These are phyloP conservation scores for Sclerurus mexicanus DNA, from an alignment of 2,113 vertebrate species.

Conservation along the genomic window DNA sequence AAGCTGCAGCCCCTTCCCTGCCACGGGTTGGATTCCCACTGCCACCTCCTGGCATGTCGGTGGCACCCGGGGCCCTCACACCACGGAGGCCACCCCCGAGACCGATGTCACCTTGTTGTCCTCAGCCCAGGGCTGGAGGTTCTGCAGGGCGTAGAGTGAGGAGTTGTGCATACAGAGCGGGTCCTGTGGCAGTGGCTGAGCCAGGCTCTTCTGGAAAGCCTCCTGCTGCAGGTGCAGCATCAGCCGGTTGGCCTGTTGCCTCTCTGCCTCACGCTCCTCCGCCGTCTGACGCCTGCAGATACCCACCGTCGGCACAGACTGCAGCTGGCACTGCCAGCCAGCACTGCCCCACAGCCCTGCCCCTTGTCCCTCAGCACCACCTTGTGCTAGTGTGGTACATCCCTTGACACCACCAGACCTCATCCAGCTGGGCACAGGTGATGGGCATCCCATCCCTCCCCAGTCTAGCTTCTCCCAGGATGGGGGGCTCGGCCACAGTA, in stretches of 20 bases:
- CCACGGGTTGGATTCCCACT: not conserved
- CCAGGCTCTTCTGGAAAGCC: slow-evolving; percentile 92
- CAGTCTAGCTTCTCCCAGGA: too few species aligned
- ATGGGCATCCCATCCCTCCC: fast-evolving
- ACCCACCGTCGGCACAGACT: not conserved
- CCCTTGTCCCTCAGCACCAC: not conserved
- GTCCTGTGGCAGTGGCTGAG: slow-evolving; percentile 90
- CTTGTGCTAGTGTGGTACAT: not conserved
- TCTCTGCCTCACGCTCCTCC: slow-evolving; percentile 93
- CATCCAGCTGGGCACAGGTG: fast-evolving
- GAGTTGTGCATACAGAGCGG: slow-evolving; percentile 98
- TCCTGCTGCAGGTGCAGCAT: slow-evolving; percentile 98
- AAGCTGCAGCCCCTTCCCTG: not conserved
- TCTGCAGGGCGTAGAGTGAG: slow-evolving; percentile 90
- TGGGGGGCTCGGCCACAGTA: fast-evolving
- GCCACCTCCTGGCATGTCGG: not conserved
- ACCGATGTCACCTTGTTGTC: slow-evolving; percentile 94
- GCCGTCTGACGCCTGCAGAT: slow-evolving; percentile 91
- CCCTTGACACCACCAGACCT: fast-evolving
- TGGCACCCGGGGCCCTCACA: slow-evolving; percentile 68
- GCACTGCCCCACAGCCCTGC: fast-evolving
- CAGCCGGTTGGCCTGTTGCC: slow-evolving; percentile 94
- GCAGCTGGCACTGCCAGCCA: not conserved
- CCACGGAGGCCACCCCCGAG: slow-evolving; percentile 90
- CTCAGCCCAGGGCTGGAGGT: slow-evolving; percentile 97